Percentiles rank a stretch among this genome's conserved stretches.
These are phyloP conservation scores for Hydropsyche betteni DNA, from an alignment of 2,888 invertebrate species.

Conservation along the genomic window DNA sequence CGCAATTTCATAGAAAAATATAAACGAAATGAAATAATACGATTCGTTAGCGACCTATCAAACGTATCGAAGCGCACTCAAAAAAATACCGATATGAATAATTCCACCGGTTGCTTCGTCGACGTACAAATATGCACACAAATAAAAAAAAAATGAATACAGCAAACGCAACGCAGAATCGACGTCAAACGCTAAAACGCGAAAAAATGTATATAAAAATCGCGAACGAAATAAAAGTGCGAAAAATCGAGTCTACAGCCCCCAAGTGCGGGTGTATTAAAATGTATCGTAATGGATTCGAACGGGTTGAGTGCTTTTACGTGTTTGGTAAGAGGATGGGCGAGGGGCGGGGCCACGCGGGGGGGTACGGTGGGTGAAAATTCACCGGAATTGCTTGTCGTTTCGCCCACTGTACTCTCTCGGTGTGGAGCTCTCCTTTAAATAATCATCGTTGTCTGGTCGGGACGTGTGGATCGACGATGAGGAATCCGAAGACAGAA, in stretches of 20 bases:
- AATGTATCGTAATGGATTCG: slow-evolving; percentile 48
- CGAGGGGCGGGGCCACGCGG: too few relatives aligned
- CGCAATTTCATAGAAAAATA: too few relatives aligned
- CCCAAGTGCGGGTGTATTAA: slow-evolving; percentile 38
- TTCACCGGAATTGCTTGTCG: slow-evolving; percentile 31
- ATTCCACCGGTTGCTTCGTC: too few relatives aligned
- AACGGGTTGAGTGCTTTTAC: slow-evolving; percentile 50
- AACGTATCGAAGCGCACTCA: too few relatives aligned
- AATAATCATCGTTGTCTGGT: slow-evolving; percentile 35
- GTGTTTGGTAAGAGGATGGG: slow-evolving; percentile 36
- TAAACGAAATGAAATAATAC: too few relatives aligned
- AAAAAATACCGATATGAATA: too few relatives aligned
- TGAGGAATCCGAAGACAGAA: too few relatives aligned
- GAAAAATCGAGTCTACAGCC: slow-evolving; percentile 20
- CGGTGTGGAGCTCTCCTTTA: slow-evolving; percentile 26
- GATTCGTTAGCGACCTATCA: too few relatives aligned
- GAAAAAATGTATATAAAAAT: slow-evolving; percentile 30
- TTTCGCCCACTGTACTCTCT: background rate
- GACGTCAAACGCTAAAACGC: background rate
- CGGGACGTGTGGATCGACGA: background rate
- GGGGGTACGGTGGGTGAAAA: slow-evolving; percentile 25
- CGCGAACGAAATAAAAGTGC: slow-evolving; percentile 16
- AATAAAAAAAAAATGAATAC: too few relatives aligned
- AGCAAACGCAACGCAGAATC: background rate
- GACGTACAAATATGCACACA: too few relatives aligned